Percentiles rank a stretch among this genome's conserved stretches.
These are phyloP conservation scores for Yponomeuta plumbellus DNA, from an alignment of 2,888 invertebrate species.

Conservation along the genomic window DNA sequence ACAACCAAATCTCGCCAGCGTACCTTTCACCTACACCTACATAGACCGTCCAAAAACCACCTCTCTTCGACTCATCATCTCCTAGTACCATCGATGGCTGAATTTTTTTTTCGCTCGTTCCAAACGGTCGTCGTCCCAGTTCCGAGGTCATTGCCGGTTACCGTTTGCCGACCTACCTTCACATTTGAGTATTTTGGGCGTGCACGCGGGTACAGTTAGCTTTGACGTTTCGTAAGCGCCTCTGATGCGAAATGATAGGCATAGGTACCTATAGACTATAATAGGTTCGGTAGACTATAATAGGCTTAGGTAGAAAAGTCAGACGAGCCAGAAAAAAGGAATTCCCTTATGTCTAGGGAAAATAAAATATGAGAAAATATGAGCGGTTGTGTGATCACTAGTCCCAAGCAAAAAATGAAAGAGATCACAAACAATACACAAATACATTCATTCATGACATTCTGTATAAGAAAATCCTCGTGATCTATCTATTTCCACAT, in stretches of 20 bases:
- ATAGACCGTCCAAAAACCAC: slow-evolving; percentile 35
- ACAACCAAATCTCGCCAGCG: slow-evolving; percentile 5
- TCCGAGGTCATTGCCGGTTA: slow-evolving; percentile 55
- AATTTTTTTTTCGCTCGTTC: slow-evolving; percentile 41
- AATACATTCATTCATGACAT: too few species aligned
- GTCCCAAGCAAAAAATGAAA: too few species aligned
- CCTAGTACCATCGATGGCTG: slow-evolving; percentile 52
- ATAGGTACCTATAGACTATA: too few species aligned
- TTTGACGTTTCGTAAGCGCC: slow-evolving; percentile 30
- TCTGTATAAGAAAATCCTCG: too few species aligned
- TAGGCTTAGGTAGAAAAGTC: too few species aligned
- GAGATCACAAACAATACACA: too few species aligned
- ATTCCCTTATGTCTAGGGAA: too few species aligned
- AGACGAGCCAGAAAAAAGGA: too few species aligned
- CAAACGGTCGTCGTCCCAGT: slow-evolving; percentile 55
- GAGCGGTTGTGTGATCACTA: too few species aligned
- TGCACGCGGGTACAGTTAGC: slow-evolving; percentile 55
- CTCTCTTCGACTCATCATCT: slow-evolving; percentile 62
- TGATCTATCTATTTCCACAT: too few species aligned
- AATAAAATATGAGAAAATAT: too few species aligned
- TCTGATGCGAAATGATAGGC: slow-evolving; percentile 3
- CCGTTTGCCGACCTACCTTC: slow-evolving; percentile 73
- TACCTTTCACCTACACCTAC: slow-evolving; percentile 35
- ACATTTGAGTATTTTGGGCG: slow-evolving; percentile 61
- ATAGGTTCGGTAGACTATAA: too few species aligned